Base-by-base conservation (phyloP, 2,113 vertebrate species). In the Chaetodon trifascialis region DNA sequence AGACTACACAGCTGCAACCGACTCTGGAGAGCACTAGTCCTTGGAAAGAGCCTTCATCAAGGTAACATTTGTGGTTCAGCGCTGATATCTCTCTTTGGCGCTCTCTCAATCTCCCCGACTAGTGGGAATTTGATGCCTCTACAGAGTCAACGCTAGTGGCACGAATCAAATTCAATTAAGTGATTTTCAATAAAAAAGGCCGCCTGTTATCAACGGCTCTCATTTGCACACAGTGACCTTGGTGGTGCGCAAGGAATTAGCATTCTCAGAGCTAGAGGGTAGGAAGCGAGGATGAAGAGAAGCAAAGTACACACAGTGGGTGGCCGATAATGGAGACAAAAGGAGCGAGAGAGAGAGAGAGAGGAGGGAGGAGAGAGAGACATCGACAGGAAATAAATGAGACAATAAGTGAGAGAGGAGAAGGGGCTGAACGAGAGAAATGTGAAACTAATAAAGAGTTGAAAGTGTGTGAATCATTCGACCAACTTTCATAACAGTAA, bases 81-180 rank as follows among this genome's bases (percentile, higher is more conserved):
- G 46, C 38, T 59, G 56, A 74, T 66, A 47, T 74, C 66, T 78
- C 46, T 76, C 34, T 80, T 52, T 49, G 55, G 58, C 42, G n/a
- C 63, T 58, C 60, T 47, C 70, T 16, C 77, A 25, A 3, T 44
- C 51, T 19, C 55, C 70, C 51, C 36, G 68, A 64, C 76, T 44
- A 65, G 68, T 63, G 67, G 85, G 79, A 85, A 87, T 91, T 86
- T 86, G 89, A 91, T 88, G 91, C 86, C 80, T 76, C 90, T 68
- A 63, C 78, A 68, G 87, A 89, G 87, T 85, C 72, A 88, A 70
- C 44, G 86, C 91, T 85, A 51, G 76, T 92, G 90, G 91, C 92
- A 86, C 30, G 42, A 91, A 93, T 94, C 92, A 94, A 95, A 95
- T 94, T 95, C 91, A 94, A 94, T 94, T 90, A 93, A 95, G 89